Conservation (phyloP, 2,113 vertebrate species). For the Rhadina sibilatrix region DNA sequence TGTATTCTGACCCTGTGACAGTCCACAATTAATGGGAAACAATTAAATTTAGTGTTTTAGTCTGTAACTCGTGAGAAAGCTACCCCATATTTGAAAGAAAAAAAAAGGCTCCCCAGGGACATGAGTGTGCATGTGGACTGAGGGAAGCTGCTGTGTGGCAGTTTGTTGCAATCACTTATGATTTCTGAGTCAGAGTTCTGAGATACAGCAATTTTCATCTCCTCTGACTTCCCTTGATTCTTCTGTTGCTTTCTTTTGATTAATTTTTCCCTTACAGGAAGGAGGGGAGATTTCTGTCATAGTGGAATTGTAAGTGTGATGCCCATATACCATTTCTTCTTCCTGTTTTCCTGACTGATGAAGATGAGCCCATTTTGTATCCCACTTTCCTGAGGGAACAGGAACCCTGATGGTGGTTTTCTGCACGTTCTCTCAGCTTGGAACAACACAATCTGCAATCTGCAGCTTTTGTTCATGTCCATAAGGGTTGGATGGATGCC, state of each 20-base stretch:
- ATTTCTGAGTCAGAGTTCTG: background rate
- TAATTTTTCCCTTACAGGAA: background rate
- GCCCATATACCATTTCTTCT: background rate
- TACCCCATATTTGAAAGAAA: background rate
- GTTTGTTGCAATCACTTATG: background rate
- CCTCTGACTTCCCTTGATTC: background rate
- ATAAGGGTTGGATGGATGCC: background rate
- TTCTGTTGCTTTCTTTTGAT: background rate
- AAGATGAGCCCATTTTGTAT: background rate
- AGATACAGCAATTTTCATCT: background rate
- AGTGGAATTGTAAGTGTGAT: background rate
- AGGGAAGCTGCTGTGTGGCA: background rate
- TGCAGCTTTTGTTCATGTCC: background rate
- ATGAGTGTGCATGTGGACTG: background rate
- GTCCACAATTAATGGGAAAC: background rate
- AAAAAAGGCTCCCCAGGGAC: background rate
- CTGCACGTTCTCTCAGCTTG: background rate
- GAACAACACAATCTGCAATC: background rate
- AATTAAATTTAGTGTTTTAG: background rate
- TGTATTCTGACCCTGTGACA: background rate
- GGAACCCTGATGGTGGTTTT: fast-evolving
- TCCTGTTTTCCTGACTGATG: background rate
- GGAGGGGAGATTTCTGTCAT: background rate
- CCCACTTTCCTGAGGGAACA: background rate
- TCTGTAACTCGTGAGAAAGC: background rate